phyloP scores from a whole-genome alignment of 2,797 vertebrate species.

The Neosilurus mollespiculum region DNA sequence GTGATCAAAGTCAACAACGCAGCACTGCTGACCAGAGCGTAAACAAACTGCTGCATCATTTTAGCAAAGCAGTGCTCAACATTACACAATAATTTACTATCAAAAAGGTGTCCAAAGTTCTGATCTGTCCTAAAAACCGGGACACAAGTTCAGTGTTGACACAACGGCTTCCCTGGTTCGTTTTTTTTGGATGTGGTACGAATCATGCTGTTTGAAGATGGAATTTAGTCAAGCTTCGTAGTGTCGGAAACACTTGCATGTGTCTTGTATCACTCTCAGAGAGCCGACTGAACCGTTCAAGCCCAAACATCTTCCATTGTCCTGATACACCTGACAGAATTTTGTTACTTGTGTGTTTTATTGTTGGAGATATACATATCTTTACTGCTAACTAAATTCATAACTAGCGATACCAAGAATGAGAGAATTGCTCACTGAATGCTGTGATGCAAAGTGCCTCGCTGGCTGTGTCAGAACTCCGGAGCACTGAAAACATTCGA shows the following conservation, averaged over 20 bases:
- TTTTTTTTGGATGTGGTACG: neutral
- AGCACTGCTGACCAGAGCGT: neutral
- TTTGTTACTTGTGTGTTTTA: neutral
- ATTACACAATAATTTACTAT: neutral
- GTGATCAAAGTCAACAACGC: neutral
- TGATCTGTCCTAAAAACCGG: neutral
- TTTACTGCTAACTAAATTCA: neutral
- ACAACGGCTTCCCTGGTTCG: neutral
- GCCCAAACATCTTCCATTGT: neutral
- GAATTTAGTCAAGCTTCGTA: neutral
- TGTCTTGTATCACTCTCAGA: neutral
- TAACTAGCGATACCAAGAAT: too few species aligned
- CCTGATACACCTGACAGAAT: neutral
- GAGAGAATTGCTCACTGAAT: too few species aligned
- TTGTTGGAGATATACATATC: neutral
- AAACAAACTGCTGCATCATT: neutral
- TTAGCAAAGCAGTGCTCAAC: neutral
- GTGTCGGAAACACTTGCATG: neutral
- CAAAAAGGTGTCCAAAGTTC: neutral
- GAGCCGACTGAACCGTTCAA: neutral
- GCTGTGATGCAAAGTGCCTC: too few species aligned
- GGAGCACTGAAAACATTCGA: too few species aligned
- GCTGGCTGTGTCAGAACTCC: too few species aligned
- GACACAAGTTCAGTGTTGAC: neutral
- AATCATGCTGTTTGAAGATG: neutral